Evolutionary conservation across 2,888 invertebrate genomes (phyloP).

Genomic region (Cephalotes varians): DNA sequence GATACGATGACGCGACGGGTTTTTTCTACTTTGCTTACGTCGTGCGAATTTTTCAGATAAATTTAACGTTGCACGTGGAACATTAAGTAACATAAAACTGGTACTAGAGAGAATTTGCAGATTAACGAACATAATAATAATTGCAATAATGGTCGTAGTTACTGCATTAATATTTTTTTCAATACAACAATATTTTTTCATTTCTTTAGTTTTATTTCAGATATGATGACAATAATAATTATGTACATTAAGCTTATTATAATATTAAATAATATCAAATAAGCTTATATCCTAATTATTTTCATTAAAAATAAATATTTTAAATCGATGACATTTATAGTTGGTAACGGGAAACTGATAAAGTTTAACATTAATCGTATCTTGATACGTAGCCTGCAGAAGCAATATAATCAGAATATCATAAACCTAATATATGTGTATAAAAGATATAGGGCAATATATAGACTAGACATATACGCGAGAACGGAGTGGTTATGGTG

Average conservation of each 20-base stretch:
- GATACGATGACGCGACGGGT: conserved; percentile 44
- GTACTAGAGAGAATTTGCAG: not conserved
- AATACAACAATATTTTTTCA: not conserved
- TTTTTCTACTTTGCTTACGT: conserved; percentile 19
- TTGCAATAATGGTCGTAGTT: not conserved
- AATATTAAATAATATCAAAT: not conserved
- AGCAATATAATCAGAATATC: conserved; percentile 23
- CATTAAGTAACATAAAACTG: not conserved
- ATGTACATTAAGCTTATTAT: too few relatives aligned
- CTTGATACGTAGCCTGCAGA: conserved; percentile 14
- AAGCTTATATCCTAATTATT: not conserved
- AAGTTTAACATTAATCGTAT: conserved; percentile 33
- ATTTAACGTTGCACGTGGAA: not conserved
- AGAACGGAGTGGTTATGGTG: not conserved
- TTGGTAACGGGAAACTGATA: conserved; percentile 13
- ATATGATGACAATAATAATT: too few relatives aligned
- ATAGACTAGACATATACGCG: not conserved
- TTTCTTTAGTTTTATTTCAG: not conserved
- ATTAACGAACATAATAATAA: not conserved
- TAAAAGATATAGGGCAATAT: conserved; percentile 1
- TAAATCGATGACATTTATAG: conserved; percentile 4
- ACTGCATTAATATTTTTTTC: not conserved
- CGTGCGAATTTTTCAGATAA: conserved; percentile 38
- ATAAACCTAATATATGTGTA: conserved; percentile 1
- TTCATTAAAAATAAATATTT: conserved; percentile 6